Evolutionary conservation across 2,797 vertebrate genomes (phyloP), one percentile per base, ranked within the genome.

Genomic region (Microchirus variegatus): DNA sequence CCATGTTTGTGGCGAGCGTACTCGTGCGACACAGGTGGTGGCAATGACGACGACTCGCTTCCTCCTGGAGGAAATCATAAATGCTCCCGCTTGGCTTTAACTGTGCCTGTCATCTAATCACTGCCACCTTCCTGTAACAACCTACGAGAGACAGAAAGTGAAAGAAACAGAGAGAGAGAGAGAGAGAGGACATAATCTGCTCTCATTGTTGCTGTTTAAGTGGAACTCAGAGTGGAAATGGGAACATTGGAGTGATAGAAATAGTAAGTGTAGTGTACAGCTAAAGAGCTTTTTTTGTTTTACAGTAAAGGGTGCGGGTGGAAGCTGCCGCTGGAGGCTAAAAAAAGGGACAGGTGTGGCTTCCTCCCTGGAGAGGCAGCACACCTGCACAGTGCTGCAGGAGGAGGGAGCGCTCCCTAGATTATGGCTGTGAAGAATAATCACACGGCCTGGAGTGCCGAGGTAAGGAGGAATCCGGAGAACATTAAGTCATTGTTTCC

Each of bases 11-110:
- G 82, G 84, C 82, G 80, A 68, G 67, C 90, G 90, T 89, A 91
- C 91, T 90, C 93, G 73, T 91, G 91, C 67, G 44, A 80, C 83
- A 83, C 93, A 94, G 91, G 95, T 93, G 91, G 90, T n/a, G 86
- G 90, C 80, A n/a, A n/a, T n/a, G 66, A 91, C 78, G 90, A 91
- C 87, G 84, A 90, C 91, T 93, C 91, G 89, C 94, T 96, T 96
- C 95, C 96, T 95, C 91, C 80, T 87, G 92, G 91, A 95, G 95
- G 96, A 98, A 96, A 94, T 95, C 91, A 91, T 97, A 96, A 96
- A 96, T 67, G 92, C 88, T 81, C 89, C 84, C 75, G 70, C 91
- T 94, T 90, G 89, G 87, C 86, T 93, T 90, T 92, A 92, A 94
- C 91, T 89, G 52, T 84, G 69, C 87, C 78, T 86, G 85, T 86